Base-by-base conservation (phyloP, 2,113 vertebrate species). In the Pelusios castaneus region DNA sequence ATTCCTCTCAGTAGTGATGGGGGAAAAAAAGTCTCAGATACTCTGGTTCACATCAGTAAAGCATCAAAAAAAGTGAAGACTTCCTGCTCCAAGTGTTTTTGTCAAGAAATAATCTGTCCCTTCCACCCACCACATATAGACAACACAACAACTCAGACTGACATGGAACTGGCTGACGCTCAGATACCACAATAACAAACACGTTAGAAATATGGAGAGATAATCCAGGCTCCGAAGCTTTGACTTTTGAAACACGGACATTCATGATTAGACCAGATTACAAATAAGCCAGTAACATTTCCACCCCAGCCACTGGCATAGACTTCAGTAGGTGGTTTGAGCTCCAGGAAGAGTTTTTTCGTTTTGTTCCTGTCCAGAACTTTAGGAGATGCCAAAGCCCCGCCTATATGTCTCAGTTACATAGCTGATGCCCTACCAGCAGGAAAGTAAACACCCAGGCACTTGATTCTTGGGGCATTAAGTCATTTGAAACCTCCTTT, bases 341-440 rank as follows among this genome's bases (percentile, higher is more conserved):
- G 43, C 41, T 45, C 38, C 78, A 80, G 2, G 27, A 17, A 89
- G 85, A 81, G 63, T 16, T 79, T 70, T 89, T 84, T 47, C 88
- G 21, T 6, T 96, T 94, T 70, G 13, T 70, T 90, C 95, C 86
- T 91, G 41, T 88, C 75, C 45, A 51, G 45, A 29, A 85, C 86
- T 88, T 54, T 91, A 47, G 27, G 63, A 83, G 27, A 22, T 81
- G 93, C 82, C 91, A 96, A 81, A 51, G 10, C 63, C 92, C 60
- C 88, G 79, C 7, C 1, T 84, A 90, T 79, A 8, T 22, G 52
- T 21, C 73, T 91, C 83, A 43, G 47, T 93, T 80, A 52, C 67
- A 24, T 55, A 92, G 86, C 70, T 93, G 90, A 84, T 81, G 93
- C 89, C 91, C 86, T 92, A 94, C 43, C 87, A n/a, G 7, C 52